These are phyloP conservation scores for Himantopus leucocephalus DNA, from an alignment of 2,113 vertebrate species.

Conservation along the genomic window DNA sequence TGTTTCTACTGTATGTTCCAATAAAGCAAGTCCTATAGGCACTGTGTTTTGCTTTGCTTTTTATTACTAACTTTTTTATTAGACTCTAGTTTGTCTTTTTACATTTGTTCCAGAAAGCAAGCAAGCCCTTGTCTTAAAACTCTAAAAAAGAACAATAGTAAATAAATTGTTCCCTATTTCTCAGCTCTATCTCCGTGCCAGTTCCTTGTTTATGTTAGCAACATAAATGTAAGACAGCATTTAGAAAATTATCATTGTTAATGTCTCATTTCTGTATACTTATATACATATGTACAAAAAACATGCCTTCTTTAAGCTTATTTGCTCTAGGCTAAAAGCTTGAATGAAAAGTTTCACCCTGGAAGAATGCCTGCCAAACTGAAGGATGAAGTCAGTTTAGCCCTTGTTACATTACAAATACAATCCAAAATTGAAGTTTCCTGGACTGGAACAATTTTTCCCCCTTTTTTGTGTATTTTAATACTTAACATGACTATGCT, in stretches of 20 bases:
- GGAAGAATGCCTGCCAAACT: background rate
- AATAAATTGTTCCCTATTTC: constrained; percentile 1
- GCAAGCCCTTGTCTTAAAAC: background rate
- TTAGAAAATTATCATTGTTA: background rate
- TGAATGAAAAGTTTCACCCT: background rate
- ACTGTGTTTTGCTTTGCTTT: background rate
- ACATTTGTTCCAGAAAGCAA: constrained; percentile 5
- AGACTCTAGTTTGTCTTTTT: background rate
- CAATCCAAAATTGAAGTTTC: constrained; percentile 35
- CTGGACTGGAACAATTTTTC: background rate
- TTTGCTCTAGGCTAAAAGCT: background rate
- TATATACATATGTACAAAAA: background rate
- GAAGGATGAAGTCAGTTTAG: constrained; percentile 19
- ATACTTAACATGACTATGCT: background rate
- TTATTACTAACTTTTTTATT: constrained; percentile 1
- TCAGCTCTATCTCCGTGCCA: background rate
- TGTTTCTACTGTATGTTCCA: background rate
- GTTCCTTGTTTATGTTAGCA: background rate
- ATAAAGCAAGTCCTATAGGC: background rate
- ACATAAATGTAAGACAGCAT: background rate
- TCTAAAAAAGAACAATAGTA: background rate
- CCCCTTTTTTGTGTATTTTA: background rate
- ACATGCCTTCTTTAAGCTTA: background rate
- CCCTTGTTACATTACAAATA: background rate
- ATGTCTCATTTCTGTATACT: background rate